Evolutionary conservation across 2,888 invertebrate species (phyloP), one percentile per base, ranked within the genome.

Genomic region (Macropis europaea): DNA sequence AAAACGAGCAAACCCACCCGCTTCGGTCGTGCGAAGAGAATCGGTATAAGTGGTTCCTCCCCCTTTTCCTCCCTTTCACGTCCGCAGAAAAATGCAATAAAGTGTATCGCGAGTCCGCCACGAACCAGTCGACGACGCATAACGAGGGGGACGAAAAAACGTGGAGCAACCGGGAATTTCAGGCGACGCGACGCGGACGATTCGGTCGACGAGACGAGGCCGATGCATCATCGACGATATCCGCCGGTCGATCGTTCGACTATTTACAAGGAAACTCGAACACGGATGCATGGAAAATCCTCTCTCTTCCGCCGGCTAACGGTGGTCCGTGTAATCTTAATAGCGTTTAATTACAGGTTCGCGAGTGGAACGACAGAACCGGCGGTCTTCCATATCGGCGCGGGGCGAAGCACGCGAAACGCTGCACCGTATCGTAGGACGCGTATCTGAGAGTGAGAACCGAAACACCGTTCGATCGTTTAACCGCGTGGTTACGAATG

Each of bases 1-100:
- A 72, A 72, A 57, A 60, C 76, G 53, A 72, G 42, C 48, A 53
- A 54, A 40, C 7, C 34, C 40, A 52, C 43, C 62, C n/a, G n/a
- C 7, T 26, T 60, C 60, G 63, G 43, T 34, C 64, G 56, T 43
- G 56, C 60, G 50, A 62, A 50, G 36, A 59, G 76, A 81, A 83
- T 83, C 81, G 81, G 79, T 79, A 81, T 84, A 81, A 83, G 79
- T 77, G 82, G 74, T 30, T 52, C 45, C 22, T 19, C 52, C 34
- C 42, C 19, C 13, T 34, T 13, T 47, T 9, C 24, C 15, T 34
- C 11, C 17, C 36, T 62, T 32, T 34, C 47, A 36, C 6, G 15
- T 22, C 19, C 32, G 19, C 30, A 6, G 26, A 53, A 32, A 43
- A 26, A 36, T 6, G 59, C 48, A 24, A 48, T 17, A 22, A 34